Evolutionary conservation across 2,888 invertebrate species (phyloP).

Genomic region (Fragum fragum): DNA sequence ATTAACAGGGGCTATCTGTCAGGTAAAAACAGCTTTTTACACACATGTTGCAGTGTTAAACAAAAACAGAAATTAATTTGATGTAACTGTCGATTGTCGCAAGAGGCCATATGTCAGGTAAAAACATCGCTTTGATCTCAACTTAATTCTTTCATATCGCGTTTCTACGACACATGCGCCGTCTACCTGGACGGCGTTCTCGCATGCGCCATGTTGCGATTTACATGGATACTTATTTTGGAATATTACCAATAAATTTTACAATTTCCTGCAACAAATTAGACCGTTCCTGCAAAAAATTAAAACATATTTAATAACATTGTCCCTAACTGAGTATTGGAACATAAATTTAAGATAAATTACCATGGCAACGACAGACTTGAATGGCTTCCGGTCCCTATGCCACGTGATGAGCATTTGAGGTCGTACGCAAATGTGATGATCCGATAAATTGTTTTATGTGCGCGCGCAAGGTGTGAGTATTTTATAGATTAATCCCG

Average conservation of each 20-base stretch:
- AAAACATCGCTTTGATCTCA: constrained; percentile 39
- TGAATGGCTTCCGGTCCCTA: constrained; percentile 1
- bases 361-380: neutral
- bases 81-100: constrained; percentile 26
- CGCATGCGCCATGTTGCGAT: constrained; percentile 13
- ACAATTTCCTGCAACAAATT: constrained; percentile 25
- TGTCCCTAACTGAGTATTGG: neutral
- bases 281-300: neutral
- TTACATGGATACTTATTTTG: constrained; percentile 11
- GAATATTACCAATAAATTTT: constrained; percentile 14
- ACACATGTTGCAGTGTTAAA: constrained; percentile 27
- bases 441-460: constrained; percentile 27
- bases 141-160: constrained; percentile 32
- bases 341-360: constrained; percentile 5
- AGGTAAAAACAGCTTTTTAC: neutral
- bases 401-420: constrained; percentile 14
- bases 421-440: constrained; percentile 17
- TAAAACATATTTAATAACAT: neutral
- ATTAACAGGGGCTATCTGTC: neutral
- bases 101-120: constrained; percentile 34
- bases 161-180: constrained; percentile 7
- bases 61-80: constrained; percentile 41
- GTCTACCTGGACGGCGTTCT: constrained; percentile 15
- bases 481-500: constrained; percentile 12
- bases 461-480: constrained; percentile 18